Percentiles rank a stretch among this genome's conserved stretches.
These are phyloP conservation scores for Serinus canaria DNA, from an alignment of 2,113 vertebrate genomes.

Conservation along the genomic window DNA sequence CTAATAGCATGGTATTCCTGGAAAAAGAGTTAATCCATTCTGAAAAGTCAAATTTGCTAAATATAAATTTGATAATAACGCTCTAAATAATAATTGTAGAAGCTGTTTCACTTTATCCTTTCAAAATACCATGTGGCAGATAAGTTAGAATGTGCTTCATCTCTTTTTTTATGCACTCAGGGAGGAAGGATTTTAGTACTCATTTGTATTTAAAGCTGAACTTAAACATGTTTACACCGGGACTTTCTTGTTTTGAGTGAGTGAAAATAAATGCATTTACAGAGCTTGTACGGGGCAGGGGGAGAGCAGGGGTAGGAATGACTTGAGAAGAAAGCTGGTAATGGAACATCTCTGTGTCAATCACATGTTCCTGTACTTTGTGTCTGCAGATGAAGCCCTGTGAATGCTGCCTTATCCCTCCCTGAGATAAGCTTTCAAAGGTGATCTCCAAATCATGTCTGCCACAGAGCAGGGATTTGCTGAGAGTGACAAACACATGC, in stretches of 20 bases:
- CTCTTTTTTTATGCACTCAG: background rate
- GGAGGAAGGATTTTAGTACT: background rate
- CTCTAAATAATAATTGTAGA: background rate
- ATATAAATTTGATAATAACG: background rate
- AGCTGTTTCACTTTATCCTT: background rate
- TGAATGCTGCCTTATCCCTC: constrained; percentile 60
- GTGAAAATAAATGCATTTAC: background rate
- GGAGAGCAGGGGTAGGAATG: background rate
- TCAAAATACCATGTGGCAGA: background rate
- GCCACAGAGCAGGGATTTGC: constrained; percentile 61
- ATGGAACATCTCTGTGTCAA: constrained; percentile 25
- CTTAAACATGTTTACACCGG: background rate
- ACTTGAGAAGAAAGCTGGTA: background rate
- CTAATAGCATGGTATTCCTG: background rate
- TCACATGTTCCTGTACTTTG: constrained; percentile 32
- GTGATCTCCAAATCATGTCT: constrained; percentile 65
- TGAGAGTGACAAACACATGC: constrained; percentile 57
- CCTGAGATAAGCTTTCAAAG: constrained; percentile 66
- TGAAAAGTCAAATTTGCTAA: background rate
- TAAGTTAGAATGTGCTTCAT: background rate
- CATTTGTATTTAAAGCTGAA: background rate
- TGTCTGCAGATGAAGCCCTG: constrained; percentile 39
- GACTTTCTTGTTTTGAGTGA: background rate
- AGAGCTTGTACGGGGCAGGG: background rate
- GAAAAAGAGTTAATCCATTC: background rate